A percentile compares a stretch with the other conserved stretches of the same genome.
Evolutionary conservation across 2,888 invertebrate species (phyloP).

Genomic region (Neoascia interrupta): DNA sequence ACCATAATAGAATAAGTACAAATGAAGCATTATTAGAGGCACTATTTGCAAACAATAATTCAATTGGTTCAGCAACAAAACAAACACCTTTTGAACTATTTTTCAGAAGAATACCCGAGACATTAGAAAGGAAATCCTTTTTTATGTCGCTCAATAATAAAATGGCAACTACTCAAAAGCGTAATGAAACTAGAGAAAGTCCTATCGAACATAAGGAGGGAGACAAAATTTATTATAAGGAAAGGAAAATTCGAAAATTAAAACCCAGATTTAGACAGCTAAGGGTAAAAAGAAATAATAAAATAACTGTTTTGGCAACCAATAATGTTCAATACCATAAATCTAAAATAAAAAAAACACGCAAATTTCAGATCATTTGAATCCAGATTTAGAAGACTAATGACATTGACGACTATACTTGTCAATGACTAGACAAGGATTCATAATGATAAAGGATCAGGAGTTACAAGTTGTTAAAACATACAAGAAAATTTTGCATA

Average conservation of each 20-base stretch:
- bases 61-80: slow-evolving; percentile 4
- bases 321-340: no score
- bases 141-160: not conserved
- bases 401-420: not conserved
- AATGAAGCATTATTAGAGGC: slow-evolving; percentile 1
- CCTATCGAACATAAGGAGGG: not conserved
- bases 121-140: not conserved
- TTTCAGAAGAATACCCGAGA: not conserved
- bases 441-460: not conserved
- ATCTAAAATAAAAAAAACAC: no score
- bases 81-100: slow-evolving; percentile 4
- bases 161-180: not conserved
- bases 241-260: not conserved
- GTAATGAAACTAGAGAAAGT: not conserved
- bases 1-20: slow-evolving; percentile 1
- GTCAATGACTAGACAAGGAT: slow-evolving; percentile 9
- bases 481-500: no score
- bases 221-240: not conserved
- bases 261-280: not conserved
- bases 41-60: not conserved
- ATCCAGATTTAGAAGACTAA: not conserved
- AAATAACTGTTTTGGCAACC: no score
- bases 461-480: not conserved
- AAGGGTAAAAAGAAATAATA: not conserved
- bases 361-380: not conserved